Conservation (phyloP, 64 coral and sea anemone genomes). For the Trachythela sp. region DNA sequence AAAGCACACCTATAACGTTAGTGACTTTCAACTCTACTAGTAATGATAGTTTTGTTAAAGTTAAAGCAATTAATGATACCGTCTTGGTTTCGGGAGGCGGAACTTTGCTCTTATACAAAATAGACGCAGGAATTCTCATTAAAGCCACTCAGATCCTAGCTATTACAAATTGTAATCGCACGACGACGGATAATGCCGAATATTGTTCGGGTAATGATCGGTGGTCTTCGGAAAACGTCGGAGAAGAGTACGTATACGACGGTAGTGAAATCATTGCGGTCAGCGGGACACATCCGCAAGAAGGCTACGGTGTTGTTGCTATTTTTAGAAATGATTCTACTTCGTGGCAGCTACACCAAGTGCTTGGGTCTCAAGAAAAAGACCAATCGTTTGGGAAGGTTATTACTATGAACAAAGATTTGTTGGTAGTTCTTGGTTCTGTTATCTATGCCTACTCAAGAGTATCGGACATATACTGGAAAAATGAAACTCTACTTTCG, state of each 20-base stretch:
- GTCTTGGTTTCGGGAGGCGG: neutral
- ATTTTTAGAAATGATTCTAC: slow-evolving; percentile 47
- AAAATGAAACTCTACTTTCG: neutral
- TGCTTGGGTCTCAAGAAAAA: neutral
- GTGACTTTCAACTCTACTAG: neutral
- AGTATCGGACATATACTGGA: neutral
- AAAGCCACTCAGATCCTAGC: neutral
- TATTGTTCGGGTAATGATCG: slow-evolving; percentile 29
- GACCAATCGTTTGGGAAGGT: slow-evolving; percentile 17
- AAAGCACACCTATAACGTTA: too few species aligned
- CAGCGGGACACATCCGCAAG: slow-evolving; percentile 26
- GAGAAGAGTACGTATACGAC: neutral
- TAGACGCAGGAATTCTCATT: neutral
- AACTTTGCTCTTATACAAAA: neutral
- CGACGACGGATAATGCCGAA: neutral
- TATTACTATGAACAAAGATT: slow-evolving; percentile 35
- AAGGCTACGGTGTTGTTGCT: slow-evolving; percentile 48
- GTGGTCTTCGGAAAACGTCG: slow-evolving; percentile 41
- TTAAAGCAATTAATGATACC: neutral
- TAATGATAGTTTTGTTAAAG: too few species aligned
- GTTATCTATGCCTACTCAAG: neutral
- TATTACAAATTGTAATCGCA: neutral
- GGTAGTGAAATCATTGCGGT: slow-evolving; percentile 29
- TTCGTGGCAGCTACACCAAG: neutral
- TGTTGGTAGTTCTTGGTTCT: slow-evolving; percentile 40